Conservation (phyloP, 2,888 invertebrate species). For the Nomada lathburiana region DNA sequence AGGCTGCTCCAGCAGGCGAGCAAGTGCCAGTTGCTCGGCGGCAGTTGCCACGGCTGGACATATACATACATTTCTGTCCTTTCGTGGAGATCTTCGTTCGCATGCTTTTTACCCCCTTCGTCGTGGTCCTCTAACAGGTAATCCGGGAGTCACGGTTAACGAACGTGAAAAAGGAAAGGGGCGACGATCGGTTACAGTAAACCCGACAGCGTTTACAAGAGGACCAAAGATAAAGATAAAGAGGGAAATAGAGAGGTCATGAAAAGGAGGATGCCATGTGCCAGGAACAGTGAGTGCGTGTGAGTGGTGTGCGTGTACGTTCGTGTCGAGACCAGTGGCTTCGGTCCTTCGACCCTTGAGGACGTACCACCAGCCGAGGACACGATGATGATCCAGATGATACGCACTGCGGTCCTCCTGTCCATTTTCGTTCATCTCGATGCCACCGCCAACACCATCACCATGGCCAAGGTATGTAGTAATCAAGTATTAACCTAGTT, state of each 20-base stretch:
- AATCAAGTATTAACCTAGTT: background rate
- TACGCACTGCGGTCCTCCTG: conserved; percentile 65
- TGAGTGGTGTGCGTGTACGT: conserved; percentile 66
- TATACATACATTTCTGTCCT: conserved; percentile 61
- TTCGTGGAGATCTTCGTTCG: conserved; percentile 27
- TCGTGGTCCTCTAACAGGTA: background rate
- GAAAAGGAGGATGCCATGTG: conserved; percentile 62
- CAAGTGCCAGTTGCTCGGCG: conserved; percentile 81
- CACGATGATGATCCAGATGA: conserved; percentile 63
- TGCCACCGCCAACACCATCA: conserved; percentile 59
- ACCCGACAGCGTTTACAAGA: background rate
- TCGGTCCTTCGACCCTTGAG: conserved; percentile 65
- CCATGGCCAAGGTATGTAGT: conserved; percentile 67
- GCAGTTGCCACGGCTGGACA: conserved; percentile 81
- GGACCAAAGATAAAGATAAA: background rate
- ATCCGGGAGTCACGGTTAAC: background rate
- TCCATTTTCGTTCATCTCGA: conserved; percentile 60
- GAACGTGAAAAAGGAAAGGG: background rate
- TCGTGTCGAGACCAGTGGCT: conserved; percentile 55
- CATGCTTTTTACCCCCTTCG: conserved; percentile 31
- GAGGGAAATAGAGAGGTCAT: conserved; percentile 44
- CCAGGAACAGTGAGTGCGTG: conserved; percentile 65
- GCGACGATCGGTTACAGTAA: background rate
- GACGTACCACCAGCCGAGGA: conserved; percentile 57
- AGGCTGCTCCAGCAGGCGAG: conserved; percentile 64